phyloP scores from a whole-genome alignment of 2,113 vertebrate species.

The Coryphaenoides rupestris region DNA sequence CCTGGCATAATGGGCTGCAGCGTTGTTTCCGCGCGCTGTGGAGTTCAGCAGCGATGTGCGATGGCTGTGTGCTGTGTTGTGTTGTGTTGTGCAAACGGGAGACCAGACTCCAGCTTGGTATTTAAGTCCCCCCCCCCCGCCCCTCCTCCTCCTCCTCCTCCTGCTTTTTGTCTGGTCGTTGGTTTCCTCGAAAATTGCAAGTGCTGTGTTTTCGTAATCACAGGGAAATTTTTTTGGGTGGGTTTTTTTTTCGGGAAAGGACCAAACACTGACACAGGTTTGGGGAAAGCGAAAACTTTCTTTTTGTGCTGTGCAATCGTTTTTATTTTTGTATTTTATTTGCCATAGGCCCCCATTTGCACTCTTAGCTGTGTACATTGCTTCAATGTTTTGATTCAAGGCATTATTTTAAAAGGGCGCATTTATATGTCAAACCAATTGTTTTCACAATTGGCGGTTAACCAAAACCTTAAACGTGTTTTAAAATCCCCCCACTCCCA shows the following conservation, averaged over 20 bases:
- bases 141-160: not conserved
- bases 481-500: no score
- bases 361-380: not conserved
- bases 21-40: conserved; percentile 15
- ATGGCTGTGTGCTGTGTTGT: no score
- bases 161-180: not conserved
- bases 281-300: not conserved
- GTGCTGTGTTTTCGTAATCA: not conserved
- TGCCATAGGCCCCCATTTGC: no score
- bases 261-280: not conserved
- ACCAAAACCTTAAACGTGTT: no score
- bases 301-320: no score
- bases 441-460: no score
- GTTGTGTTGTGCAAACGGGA: conserved; percentile 23
- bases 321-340: no score
- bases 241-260: not conserved
- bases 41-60: conserved; percentile 1
- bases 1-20: conserved; percentile 10
- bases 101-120: conserved; percentile 15
- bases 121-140: conserved; percentile 24
- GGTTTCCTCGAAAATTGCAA: conserved; percentile 10
- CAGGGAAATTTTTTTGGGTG: not conserved
- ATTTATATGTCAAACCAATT: no score
- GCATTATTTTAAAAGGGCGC: no score
- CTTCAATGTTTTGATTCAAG: no score